Conservation (phyloP, 2,888 invertebrate genomes). For the Rhingia rostrata region DNA sequence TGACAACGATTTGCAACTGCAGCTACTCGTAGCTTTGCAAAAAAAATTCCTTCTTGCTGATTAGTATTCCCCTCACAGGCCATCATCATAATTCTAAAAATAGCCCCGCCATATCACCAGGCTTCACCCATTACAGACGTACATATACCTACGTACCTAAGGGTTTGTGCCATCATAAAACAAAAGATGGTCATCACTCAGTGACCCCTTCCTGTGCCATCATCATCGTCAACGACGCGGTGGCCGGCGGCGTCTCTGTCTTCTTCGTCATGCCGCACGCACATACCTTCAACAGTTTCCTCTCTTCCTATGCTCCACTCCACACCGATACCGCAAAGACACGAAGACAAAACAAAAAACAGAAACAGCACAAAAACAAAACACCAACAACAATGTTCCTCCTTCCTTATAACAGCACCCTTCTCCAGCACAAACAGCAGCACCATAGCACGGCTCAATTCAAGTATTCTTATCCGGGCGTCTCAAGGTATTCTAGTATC, state of each 20-base stretch:
- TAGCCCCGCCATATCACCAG: constrained; percentile 39
- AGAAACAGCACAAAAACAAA: constrained; percentile 32
- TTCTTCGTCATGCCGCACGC: constrained; percentile 69
- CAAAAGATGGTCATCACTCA: constrained; percentile 71
- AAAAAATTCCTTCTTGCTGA: constrained; percentile 19
- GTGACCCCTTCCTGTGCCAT: constrained; percentile 72
- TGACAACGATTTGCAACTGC: constrained; percentile 6
- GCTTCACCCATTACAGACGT: constrained; percentile 5
- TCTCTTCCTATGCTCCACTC: constrained; percentile 23
- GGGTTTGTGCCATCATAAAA: constrained; percentile 67
- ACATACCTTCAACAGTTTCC: constrained; percentile 66
- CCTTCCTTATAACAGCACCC: constrained; percentile 26
- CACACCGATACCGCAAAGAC: constrained; percentile 19
- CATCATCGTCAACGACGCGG: constrained; percentile 17
- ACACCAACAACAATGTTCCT: constrained; percentile 56
- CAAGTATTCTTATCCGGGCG: constrained; percentile 75
- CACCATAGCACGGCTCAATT: constrained; percentile 57
- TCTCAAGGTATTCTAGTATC: constrained; percentile 77
- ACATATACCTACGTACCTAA: constrained; percentile 4
- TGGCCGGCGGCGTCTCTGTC: constrained; percentile 44
- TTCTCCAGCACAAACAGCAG: constrained; percentile 61
- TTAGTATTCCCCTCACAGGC: constrained; percentile 48
- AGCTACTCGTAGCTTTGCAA: constrained; percentile 24
- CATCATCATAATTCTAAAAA: constrained; percentile 55
- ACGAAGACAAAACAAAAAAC: constrained; percentile 25